Conservation (phyloP, 2,888 invertebrate genomes). For the Tiphia femorata region DNA sequence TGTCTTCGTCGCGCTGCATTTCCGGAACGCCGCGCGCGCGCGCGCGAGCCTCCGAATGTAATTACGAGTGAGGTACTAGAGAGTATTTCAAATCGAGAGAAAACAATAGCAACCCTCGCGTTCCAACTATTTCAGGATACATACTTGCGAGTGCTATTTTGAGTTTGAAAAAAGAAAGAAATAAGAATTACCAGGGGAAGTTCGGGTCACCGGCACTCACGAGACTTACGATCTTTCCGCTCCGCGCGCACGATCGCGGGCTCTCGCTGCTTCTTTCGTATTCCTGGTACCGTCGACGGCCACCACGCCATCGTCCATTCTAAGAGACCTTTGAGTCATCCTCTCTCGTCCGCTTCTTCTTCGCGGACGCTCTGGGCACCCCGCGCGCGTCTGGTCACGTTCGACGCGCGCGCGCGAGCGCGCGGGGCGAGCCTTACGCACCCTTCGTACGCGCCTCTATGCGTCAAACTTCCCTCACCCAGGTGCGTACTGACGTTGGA, state of each 20-base stretch:
- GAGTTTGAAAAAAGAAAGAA: too few species aligned
- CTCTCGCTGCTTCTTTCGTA: too few species aligned
- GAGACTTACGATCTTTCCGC: conserved; percentile 38
- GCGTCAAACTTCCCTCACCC: conserved; percentile 43
- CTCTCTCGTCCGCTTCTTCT: conserved; percentile 48
- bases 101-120: too few species aligned
- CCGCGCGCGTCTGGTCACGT: conserved; percentile 62
- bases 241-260: conserved; percentile 41
- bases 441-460: conserved; percentile 55
- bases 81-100: too few species aligned
- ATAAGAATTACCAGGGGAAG: too few species aligned
- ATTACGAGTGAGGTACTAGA: too few species aligned
- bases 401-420: too few species aligned
- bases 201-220: conserved; percentile 18
- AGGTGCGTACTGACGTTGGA: too few species aligned
- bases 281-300: conserved; percentile 43
- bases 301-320: conserved; percentile 54
- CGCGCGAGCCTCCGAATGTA: too few species aligned
- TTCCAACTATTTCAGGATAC: too few species aligned
- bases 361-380: conserved; percentile 56
- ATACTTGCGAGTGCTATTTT: too few species aligned
- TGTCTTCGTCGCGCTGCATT: conserved; percentile 39
- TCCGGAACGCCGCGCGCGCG: too few species aligned
- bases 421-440: conserved; percentile 55
- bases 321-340: conserved; percentile 55